phyloP scores from a whole-genome alignment of 2,113 vertebrate genomes.

The Aphyosemion australe region DNA sequence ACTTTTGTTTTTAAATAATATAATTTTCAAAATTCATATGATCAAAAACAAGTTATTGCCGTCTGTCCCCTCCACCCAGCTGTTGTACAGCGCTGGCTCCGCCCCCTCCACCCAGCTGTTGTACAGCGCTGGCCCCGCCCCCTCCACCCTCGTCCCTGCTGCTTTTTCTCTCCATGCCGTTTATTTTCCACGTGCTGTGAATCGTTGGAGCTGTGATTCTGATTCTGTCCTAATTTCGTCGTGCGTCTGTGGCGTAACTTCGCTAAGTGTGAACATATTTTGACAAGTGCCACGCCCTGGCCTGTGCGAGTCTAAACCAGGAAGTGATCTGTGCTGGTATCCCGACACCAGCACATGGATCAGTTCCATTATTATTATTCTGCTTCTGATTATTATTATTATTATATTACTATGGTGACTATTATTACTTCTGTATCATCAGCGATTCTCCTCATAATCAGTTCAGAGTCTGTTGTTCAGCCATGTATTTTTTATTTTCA shows the following conservation, averaged over 20 bases:
- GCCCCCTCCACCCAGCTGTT: no score
- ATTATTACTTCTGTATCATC: slow-evolving; percentile 69
- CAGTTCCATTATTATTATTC: slow-evolving; percentile 46
- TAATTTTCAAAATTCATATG: no score
- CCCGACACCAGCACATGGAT: slow-evolving; percentile 40
- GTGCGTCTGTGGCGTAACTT: slow-evolving; percentile 70
- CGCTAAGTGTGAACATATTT: slow-evolving; percentile 73
- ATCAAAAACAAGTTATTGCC: no score
- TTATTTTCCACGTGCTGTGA: neutral
- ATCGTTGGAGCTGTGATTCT: slow-evolving; percentile 6
- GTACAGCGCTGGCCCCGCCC: neutral
- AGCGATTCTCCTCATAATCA: slow-evolving; percentile 75
- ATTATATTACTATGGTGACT: slow-evolving; percentile 54
- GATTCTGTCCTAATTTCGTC: slow-evolving; percentile 63
- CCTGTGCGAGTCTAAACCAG: slow-evolving; percentile 65
- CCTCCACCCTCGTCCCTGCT: neutral
- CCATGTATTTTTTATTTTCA: slow-evolving; percentile 74
- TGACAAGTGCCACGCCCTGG: slow-evolving; percentile 69
- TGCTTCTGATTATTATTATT: slow-evolving; percentile 39
- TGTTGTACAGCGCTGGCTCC: no score
- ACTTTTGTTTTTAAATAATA: no score
- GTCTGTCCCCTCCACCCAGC: no score
- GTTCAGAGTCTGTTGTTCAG: slow-evolving; percentile 70
- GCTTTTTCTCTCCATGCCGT: neutral
- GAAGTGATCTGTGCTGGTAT: slow-evolving; percentile 58